A percentile compares a stretch with the other conserved stretches of the same genome.
Evolutionary conservation across 2,797 vertebrate genomes (phyloP).

Genomic region (Etheostoma perlongum): DNA sequence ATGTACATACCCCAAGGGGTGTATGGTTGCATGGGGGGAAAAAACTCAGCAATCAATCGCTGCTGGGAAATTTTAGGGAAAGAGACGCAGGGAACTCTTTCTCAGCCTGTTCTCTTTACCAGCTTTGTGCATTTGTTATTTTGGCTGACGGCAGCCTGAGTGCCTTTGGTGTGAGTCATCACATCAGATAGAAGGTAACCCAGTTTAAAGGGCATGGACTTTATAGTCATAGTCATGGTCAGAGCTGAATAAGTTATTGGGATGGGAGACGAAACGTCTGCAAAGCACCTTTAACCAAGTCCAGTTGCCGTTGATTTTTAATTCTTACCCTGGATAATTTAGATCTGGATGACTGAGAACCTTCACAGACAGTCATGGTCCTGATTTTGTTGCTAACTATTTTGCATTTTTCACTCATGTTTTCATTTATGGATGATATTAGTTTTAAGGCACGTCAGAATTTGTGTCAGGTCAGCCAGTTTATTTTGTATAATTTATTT

Average conservation of each 20-base stretch:
- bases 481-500: conserved; percentile 7
- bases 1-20: not conserved
- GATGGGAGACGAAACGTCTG: too few relatives aligned
- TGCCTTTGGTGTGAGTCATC: conserved; percentile 65
- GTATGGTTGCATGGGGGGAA: not conserved
- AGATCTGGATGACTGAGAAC: too few relatives aligned
- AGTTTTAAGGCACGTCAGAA: conserved; percentile 1
- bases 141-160: conserved; percentile 42
- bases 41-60: conserved; percentile 30
- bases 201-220: conserved; percentile 48
- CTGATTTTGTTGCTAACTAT: conserved; percentile 8
- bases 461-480: not conserved
- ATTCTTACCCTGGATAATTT: too few relatives aligned
- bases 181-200: conserved; percentile 37
- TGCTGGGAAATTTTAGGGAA: conserved; percentile 67
- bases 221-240: conserved; percentile 17
- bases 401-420: not conserved
- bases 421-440: not conserved
- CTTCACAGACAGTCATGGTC: conserved; percentile 1
- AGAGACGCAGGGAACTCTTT: conserved; percentile 51
- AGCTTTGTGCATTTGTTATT: conserved; percentile 51
- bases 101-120: conserved; percentile 38
- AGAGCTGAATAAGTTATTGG: too few relatives aligned
- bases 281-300: too few relatives aligned
- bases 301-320: too few relatives aligned